Conservation (phyloP, 2,113 vertebrate genomes). For the Epinephelus fuscoguttatus region DNA sequence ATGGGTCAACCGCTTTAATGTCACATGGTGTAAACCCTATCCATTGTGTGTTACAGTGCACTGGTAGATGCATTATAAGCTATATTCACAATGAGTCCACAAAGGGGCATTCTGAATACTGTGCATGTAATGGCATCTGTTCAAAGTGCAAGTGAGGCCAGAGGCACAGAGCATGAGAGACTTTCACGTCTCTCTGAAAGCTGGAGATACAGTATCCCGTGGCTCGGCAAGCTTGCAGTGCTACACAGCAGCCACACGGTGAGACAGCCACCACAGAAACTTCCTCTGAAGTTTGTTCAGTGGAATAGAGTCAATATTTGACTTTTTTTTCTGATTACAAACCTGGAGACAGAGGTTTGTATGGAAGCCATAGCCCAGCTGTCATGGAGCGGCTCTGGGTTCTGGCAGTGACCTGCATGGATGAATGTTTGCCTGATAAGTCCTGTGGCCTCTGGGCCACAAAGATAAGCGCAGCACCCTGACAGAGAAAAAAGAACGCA, state of each 20-base stretch:
- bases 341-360: conserved; percentile 32
- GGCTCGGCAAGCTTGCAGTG: not conserved
- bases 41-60: not conserved
- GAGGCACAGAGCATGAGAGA: conserved; percentile 31
- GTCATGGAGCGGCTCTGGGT: conserved; percentile 20
- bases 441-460: conserved; percentile 63
- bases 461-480: conserved; percentile 68
- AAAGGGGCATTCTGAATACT: conserved; percentile 1
- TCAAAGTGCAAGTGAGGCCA: conserved; percentile 36
- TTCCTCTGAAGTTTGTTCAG: conserved; percentile 60
- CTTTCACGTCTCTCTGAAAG: conserved; percentile 22
- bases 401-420: conserved; percentile 56
- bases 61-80: not conserved
- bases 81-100: conserved; percentile 1
- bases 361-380: conserved; percentile 34
- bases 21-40: not conserved
- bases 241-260: conserved; percentile 9
- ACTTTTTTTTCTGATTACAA: not conserved
- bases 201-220: conserved; percentile 34
- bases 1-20: not conserved
- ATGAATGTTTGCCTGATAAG: conserved; percentile 67
- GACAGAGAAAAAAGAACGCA: conserved; percentile 25
- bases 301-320: conserved; percentile 63
- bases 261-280: conserved; percentile 36
- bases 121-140: conserved; percentile 27